Evolutionary conservation across 2,797 vertebrate species (phyloP), one percentile per base, ranked within the genome.

Genomic region (Bradypus variegatus): DNA sequence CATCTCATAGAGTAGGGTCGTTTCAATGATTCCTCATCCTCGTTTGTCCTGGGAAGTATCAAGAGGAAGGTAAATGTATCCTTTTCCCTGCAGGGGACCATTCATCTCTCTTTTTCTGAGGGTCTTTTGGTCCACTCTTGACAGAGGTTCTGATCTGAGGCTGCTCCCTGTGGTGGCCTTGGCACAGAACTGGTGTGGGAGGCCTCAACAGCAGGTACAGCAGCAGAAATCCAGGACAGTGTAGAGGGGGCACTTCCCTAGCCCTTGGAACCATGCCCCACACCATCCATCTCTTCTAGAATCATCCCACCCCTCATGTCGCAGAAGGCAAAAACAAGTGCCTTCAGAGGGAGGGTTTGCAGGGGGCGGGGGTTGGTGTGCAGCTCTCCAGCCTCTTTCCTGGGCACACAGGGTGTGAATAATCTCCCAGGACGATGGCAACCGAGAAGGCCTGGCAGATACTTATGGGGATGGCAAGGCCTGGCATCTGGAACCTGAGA

Each of bases 401-500:
- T 86, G 67, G 82, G 53, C 38, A 89, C 25, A 67, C 11, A 84
- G 45, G 23, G 15, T 92, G 58, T 87, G 62, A 67, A 23, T 86
- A 90, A 88, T 70, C 65, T 78, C 36, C 73, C 19, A 80, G 80
- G 81, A 72, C 41, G 2, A 7, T 84, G 75, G 65, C 85, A 41
- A 29, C 33, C 38, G n/a, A 90, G 75, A 83, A 78, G 58, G 86
- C 80, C 91, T 70, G 36, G 45, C 60, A 91, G 67, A 93, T 82
- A 64, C 2, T 50, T 78, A 73, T 6, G 13, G 29, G 23, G 53
- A 6, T 4, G 60, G 50, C 38, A 90, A 80, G 41, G 31, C 91
- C 91, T 93, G 31, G 65, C 45, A 85, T 91, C 91, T 93, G 31
- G 36, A 83, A 65, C 31, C 27, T 80, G 55, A 79, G 41, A 86